Evolutionary conservation across 2,113 vertebrate species (phyloP), one percentile per base, ranked within the genome.

Genomic region (Eira barbara): DNA sequence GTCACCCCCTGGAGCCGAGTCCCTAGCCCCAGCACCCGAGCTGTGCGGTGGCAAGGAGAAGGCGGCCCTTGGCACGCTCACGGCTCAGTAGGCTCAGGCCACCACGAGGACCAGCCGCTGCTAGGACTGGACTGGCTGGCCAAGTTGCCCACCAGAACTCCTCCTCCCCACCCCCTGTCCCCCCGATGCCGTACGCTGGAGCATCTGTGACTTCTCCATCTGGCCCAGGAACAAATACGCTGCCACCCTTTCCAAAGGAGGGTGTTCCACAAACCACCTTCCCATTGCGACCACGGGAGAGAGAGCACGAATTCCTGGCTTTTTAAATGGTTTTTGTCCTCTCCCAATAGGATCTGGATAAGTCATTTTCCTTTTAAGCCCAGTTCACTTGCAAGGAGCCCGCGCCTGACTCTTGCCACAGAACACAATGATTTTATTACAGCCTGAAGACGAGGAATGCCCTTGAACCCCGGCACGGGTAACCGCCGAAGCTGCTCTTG

Each of bases 51-150:
- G 17, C 20, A 65, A 59, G 20, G 10, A 61, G 20, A 13, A 21
- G 11, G 27, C 1, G 9, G 73, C 15, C 1, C 2, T 10, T 1
- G n/a, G 63, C 84, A 7, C 0, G 2, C 5, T 17, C 73, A 2
- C 25, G 0, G 7, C 31, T 71, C 36, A 0, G 47, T 49, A 20
- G 0, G 12, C 4, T 3, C 1, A 3, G 63, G n/a, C 15, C 17
- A 1, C n/a, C 25, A 0, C n/a, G 13, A 5, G 67, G 42, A 25
- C 13, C 45, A 3, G 47, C 21, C 7, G 1, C n/a, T 14, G 0
- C 42, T 27, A 11, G 65, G 34, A 25, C 14, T 1, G 0, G 15
- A 36, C 17, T 0, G 20, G 10, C n/a, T 6, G 0, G 2, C 39
- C 27, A 12, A 14, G 21, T 11, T 23, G 10, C 25, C 59, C 59